Conservation (phyloP, 2,113 vertebrate genomes). For the Nesogale talazaci region DNA sequence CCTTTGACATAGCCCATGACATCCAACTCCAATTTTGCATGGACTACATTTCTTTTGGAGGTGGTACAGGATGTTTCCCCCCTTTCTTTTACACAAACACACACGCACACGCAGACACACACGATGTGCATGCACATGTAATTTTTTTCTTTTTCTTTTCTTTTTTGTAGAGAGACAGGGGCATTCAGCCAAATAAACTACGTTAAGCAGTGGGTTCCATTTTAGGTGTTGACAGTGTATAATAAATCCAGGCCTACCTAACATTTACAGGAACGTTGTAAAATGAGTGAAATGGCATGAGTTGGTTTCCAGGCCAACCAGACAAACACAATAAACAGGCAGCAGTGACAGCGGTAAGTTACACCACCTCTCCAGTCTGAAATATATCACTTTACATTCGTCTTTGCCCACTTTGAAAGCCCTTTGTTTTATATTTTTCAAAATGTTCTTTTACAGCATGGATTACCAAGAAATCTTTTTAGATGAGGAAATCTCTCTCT, state of each 20-base stretch:
- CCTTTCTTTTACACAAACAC: neutral
- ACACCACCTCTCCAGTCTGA: constrained; percentile 87
- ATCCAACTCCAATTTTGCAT: constrained; percentile 56
- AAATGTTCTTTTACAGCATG: constrained; percentile 79
- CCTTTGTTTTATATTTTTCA: constrained; percentile 87
- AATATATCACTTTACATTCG: constrained; percentile 90
- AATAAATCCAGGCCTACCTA: constrained; percentile 91
- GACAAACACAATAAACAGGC: constrained; percentile 93
- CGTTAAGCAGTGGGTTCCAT: constrained; percentile 88
- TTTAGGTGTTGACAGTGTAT: constrained; percentile 92
- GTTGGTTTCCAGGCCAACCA: constrained; percentile 90
- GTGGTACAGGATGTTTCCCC: neutral
- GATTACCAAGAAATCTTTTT: constrained; percentile 81
- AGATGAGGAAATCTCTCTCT: constrained; percentile 71
- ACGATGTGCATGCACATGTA: neutral
- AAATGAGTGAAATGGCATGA: constrained; percentile 90
- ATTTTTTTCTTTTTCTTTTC: neutral
- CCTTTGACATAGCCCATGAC: constrained; percentile 57
- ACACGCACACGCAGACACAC: neutral
- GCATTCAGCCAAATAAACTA: constrained; percentile 86
- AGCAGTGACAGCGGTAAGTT: constrained; percentile 87
- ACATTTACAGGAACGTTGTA: constrained; percentile 92
- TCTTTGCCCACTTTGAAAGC: constrained; percentile 86
- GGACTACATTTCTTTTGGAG: constrained; percentile 57
- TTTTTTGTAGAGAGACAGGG: constrained; percentile 66